Evolutionary conservation across 1,140 invertebrate species (phyloP).

Genomic region (Drosophila arawakana): DNA sequence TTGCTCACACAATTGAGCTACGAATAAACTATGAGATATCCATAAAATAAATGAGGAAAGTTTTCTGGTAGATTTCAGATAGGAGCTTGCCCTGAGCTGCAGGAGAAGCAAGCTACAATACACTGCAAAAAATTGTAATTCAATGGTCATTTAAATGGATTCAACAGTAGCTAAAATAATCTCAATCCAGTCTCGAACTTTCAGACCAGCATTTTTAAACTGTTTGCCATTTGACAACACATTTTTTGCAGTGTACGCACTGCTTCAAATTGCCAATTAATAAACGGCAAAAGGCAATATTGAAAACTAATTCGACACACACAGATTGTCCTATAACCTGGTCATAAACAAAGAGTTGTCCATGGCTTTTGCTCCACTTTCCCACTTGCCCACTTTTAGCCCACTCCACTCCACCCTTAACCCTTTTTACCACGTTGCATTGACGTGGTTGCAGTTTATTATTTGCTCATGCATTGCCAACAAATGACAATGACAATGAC

Average conservation of each 20-base stretch:
- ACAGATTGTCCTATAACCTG: slow-evolving; percentile 20
- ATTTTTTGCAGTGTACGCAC: slow-evolving; percentile 19
- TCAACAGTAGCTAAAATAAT: too few relatives aligned
- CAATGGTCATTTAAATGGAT: too few relatives aligned
- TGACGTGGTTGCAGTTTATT: slow-evolving; percentile 38
- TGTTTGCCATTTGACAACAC: too few relatives aligned
- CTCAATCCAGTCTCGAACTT: too few relatives aligned
- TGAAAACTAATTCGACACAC: slow-evolving; percentile 47
- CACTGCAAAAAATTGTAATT: too few relatives aligned
- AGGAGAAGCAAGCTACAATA: too few relatives aligned
- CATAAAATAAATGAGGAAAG: not conserved
- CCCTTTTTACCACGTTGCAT: not conserved
- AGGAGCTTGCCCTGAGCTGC: too few relatives aligned
- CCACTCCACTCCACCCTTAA: not conserved
- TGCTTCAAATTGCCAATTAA: slow-evolving; percentile 73
- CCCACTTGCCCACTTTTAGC: too few relatives aligned
- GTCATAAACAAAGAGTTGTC: slow-evolving; percentile 18
- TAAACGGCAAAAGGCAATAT: slow-evolving; percentile 66
- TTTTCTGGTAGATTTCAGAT: not conserved
- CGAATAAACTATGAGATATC: slow-evolving; percentile 9
- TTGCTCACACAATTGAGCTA: slow-evolving; percentile 7
- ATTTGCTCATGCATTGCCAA: slow-evolving; percentile 47
- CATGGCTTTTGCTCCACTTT: not conserved
- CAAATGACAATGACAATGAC: slow-evolving; percentile 57
- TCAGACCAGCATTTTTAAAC: too few relatives aligned